phyloP scores from a whole-genome alignment of 1,140 invertebrate genomes.

The Monochamus saltuarius region DNA sequence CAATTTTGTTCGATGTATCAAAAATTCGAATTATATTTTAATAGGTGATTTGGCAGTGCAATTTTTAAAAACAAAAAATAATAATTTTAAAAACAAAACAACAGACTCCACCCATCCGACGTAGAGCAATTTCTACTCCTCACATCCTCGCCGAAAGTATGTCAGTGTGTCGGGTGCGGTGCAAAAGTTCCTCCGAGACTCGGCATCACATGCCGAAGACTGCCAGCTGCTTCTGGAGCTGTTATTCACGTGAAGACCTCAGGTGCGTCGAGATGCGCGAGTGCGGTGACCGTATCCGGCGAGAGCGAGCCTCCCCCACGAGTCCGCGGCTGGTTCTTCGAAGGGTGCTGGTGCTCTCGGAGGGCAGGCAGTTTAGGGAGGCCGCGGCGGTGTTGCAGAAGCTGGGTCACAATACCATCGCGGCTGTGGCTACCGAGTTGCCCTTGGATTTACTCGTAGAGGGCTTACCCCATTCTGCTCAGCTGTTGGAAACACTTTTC shows the following conservation, averaged over 20 bases:
- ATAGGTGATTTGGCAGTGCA: too few relatives aligned
- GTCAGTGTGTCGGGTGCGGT: constrained; percentile 34
- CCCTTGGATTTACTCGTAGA: constrained; percentile 86
- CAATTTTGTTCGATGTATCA: too few relatives aligned
- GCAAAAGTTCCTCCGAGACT: constrained; percentile 13
- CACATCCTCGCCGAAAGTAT: constrained; percentile 23
- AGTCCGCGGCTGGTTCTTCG: constrained; percentile 74
- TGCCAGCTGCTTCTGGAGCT: not conserved
- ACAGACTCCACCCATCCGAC: not conserved
- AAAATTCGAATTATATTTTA: too few relatives aligned
- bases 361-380: constrained; percentile 76
- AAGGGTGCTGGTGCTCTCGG: constrained; percentile 71
- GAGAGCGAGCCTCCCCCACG: constrained; percentile 42
- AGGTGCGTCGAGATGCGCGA: constrained; percentile 37
- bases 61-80: too few relatives aligned
- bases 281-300: constrained; percentile 46
- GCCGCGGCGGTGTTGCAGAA: constrained; percentile 75
- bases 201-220: constrained; percentile 10
- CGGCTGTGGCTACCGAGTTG: constrained; percentile 71
- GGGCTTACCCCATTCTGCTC: constrained; percentile 80
- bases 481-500: constrained; percentile 83
- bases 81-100: not conserved
- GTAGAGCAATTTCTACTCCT: not conserved
- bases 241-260: constrained; percentile 14
- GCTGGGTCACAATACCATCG: constrained; percentile 71